Evolutionary conservation across 2,797 vertebrate species (phyloP), one percentile per base, ranked within the genome.

Genomic region (Tadarida brasiliensis): DNA sequence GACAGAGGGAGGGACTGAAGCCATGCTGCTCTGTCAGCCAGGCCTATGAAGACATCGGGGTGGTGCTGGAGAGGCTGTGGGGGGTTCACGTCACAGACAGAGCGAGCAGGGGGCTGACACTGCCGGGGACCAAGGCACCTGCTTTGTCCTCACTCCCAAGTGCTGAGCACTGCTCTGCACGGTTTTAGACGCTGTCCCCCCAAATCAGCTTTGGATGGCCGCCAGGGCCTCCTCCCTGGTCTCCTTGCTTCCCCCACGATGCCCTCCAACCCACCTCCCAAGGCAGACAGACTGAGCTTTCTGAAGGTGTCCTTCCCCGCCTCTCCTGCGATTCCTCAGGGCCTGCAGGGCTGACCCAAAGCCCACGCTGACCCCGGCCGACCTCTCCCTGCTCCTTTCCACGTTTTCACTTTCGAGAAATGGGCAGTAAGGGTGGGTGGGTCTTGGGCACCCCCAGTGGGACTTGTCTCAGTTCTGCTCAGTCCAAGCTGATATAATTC

Each of bases 331-430:
- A 39, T 35, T 17, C n/a, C 70, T 49, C 39, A 11, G 47, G 2
- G 17, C 17, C 24, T 2, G 0, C 57, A 57, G 20, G 44, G 56
- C 5, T 35, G 12, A 44, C 22, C 56, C 28, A 30, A 14, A 86
- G 63, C 54, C 63, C 33, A 15, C 2, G 28, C 56, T 33, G 47
- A 3, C 35, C 56, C 35, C 7, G 0, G 28, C 30, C 12, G 22
- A 35, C 26, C 49, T 33, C 77, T 47, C 28, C 49, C 22, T 56
- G 2, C 2, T 24, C 30, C 17, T 30, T 39, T 30, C 35, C 30
- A 22, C 33, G 5, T 1, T 1, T 14, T 3, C 39, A 6, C 16
- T 17, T 10, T 3, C 1, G 0, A 47, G 15, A 59, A 39, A 11
- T 7, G 35, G 28, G 30, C 5, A 17, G 70, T 3, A 33, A 47